A percentile compares a stretch with the other conserved stretches of the same genome.
Conservation (phyloP, 2,797 vertebrate genomes). For the Lepilemur septentrionalis region DNA sequence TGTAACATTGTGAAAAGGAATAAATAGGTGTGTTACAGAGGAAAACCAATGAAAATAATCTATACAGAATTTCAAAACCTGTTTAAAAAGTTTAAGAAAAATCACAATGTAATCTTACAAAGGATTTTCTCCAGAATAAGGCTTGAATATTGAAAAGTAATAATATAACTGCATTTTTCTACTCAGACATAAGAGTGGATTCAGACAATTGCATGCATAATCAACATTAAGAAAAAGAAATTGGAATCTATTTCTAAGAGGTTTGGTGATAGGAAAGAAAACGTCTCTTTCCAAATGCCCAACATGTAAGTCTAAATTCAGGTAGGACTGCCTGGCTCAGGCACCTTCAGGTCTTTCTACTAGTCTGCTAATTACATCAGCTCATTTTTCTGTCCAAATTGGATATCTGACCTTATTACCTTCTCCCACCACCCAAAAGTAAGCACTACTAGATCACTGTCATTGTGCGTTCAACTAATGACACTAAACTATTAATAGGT, state of each 20-base stretch:
- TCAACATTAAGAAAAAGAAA: background rate
- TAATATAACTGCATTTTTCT: background rate
- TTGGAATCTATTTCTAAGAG: background rate
- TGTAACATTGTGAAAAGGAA: background rate
- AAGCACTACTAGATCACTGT: background rate
- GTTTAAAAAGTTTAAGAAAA: background rate
- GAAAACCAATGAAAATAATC: background rate
- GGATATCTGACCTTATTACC: background rate
- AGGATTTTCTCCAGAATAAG: background rate
- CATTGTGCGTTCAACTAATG: background rate
- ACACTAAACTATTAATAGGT: background rate
- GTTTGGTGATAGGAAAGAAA: background rate
- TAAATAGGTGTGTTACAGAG: background rate
- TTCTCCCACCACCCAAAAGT: background rate
- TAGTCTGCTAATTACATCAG: background rate
- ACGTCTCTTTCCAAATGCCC: background rate
- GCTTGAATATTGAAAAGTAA: background rate
- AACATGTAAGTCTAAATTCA: background rate
- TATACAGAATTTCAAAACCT: background rate
- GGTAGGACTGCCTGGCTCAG: no score
- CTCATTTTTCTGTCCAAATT: background rate
- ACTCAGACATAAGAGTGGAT: background rate
- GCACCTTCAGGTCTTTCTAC: no score
- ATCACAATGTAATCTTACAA: background rate
- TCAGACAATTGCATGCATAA: background rate